phyloP scores from a whole-genome alignment of 35 echinoderm and acorn worm species.

The Anneissia japonica region DNA sequence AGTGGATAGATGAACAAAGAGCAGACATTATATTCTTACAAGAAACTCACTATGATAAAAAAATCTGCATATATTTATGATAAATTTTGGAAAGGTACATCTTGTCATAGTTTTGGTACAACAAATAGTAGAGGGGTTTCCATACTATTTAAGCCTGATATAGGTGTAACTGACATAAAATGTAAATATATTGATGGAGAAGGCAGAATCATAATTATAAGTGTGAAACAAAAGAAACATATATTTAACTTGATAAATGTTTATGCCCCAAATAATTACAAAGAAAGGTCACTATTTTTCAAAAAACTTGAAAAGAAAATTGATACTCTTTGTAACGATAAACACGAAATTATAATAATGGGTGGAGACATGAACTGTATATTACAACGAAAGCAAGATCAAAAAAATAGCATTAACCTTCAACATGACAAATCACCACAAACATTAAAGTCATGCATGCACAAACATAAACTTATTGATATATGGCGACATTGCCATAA shows the following conservation, averaged over 20 bases:
- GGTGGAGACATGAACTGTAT: background rate
- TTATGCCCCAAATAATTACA: background rate
- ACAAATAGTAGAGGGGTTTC: too few relatives aligned
- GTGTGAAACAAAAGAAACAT: background rate
- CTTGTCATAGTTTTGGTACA: too few relatives aligned
- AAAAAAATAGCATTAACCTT: background rate
- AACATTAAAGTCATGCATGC: background rate
- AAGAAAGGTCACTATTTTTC: background rate
- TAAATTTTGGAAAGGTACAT: too few relatives aligned
- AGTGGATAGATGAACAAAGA: too few relatives aligned
- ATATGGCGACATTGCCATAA: background rate
- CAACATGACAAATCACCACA: background rate
- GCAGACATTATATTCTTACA: too few relatives aligned
- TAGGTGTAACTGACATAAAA: background rate
- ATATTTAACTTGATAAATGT: background rate
- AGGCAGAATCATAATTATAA: background rate
- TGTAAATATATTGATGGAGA: background rate
- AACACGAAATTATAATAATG: background rate
- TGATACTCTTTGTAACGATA: background rate
- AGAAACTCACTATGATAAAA: too few relatives aligned
- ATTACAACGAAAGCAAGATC: background rate
- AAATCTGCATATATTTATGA: too few relatives aligned
- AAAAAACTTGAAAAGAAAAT: background rate
- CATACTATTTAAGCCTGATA: too few relatives aligned
- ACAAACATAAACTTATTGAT: background rate